Base-by-base conservation (phyloP, 2,888 invertebrate genomes). In the Ophion ventricosus region DNA sequence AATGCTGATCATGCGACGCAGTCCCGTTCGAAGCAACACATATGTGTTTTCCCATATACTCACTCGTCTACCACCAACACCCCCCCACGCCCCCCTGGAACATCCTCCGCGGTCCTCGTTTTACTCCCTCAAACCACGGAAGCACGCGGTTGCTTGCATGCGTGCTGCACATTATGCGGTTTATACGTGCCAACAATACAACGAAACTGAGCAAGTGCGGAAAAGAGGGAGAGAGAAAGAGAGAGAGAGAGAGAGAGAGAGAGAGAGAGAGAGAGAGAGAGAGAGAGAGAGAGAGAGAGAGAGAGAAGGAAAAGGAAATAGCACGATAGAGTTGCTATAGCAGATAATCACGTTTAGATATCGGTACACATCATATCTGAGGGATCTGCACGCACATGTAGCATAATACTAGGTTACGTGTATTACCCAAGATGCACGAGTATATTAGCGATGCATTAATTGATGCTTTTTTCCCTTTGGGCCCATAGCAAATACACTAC, bases 141-240 rank as follows among this genome's bases (percentile, higher is more conserved):
- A 85, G 82, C 85, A 85, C 80, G 85, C 85, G 85, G 85, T 82
- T 84, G 82, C 84, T 88, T 87, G 88, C 86, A 87, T 83, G 85
- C 82, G 85, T 81, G 80, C 73, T 79, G 81, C 82, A 85, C 85
- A 87, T 90, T 90, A 89, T 86, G 84, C 87, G 87, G 85, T 85
- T 82, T 82, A 85, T 85, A 82, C 85, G 73, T 85, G 85, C 85
- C 85, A 85, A 82, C 85, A 82, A 64, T 56, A 77, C 75, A 80
- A 74, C 64, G 77, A 73, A 74, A 79, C 66, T 75, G 17, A 54
- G 64, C 17, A 70, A 79, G 69, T 74, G 77, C 59, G 70, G 25
- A 54, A 35, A 66, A 17, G 79, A 29, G 80, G 61, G 40, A 25
- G 63, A 67, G 56, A 67, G 29, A 57, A 80, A 64, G 70, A 74